These are phyloP conservation scores for Dasyurus viverrinus DNA, from an alignment of 2,113 vertebrate species.

Conservation along the genomic window DNA sequence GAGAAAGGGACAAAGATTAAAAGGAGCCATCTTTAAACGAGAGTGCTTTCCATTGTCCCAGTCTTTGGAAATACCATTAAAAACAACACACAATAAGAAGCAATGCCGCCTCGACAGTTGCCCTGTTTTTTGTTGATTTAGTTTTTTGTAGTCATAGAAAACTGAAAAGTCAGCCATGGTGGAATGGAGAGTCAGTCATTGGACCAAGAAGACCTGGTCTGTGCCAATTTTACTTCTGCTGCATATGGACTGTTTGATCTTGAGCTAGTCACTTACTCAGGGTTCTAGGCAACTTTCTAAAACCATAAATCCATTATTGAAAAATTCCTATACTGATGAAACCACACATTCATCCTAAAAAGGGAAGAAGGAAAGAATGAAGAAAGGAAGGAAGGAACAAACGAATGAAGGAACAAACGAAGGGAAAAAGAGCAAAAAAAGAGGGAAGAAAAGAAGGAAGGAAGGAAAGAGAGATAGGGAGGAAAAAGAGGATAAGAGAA, in stretches of 20 bases:
- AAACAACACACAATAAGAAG: background rate
- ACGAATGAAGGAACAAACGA: background rate
- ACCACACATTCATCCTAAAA: background rate
- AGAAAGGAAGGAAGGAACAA: rapidly evolving
- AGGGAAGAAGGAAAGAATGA: background rate
- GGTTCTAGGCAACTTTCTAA: background rate
- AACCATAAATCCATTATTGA: too few relatives aligned
- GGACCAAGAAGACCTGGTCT: background rate
- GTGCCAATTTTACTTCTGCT: background rate
- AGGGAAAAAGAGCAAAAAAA: background rate
- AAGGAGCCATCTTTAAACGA: background rate
- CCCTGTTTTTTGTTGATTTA: background rate
- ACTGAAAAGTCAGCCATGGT: background rate
- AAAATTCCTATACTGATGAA: background rate
- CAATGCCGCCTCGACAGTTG: background rate
- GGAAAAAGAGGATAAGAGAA: too few relatives aligned
- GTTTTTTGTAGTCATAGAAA: background rate
- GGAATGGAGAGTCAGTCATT: background rate
- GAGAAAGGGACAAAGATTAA: background rate
- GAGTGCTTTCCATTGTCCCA: background rate
- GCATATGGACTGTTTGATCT: background rate
- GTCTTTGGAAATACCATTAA: background rate
- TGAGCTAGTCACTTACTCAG: background rate
- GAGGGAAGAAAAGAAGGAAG: background rate
- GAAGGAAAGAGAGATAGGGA: too few relatives aligned